A percentile compares a stretch with the other conserved stretches of the same genome.
Evolutionary conservation across 2,113 vertebrate species (phyloP).

Genomic region (Cathartes aura): DNA sequence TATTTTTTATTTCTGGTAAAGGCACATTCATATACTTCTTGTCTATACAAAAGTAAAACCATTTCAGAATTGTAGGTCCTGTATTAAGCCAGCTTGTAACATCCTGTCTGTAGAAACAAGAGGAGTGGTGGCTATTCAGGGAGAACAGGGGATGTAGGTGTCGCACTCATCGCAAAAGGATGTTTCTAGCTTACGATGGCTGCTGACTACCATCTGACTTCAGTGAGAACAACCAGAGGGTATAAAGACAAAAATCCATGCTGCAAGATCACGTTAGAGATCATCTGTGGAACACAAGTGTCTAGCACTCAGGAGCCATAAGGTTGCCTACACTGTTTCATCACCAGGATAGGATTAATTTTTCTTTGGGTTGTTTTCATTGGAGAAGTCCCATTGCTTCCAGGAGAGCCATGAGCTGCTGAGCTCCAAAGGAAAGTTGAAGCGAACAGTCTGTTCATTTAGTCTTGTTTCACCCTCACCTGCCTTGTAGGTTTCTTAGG

Average conservation of each 20-base stretch:
- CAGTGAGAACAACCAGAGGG: background rate
- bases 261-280: background rate
- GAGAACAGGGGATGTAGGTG: background rate
- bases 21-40: background rate
- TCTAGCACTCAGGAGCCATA: background rate
- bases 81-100: background rate
- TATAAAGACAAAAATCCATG: background rate
- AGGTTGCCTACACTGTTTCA: background rate
- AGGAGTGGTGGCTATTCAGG: background rate
- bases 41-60: background rate
- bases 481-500: background rate
- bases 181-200: accelerated
- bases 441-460: background rate
- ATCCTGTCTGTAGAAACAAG: background rate
- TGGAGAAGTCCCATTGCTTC: background rate
- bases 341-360: background rate
- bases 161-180: background rate
- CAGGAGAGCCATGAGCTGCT: background rate
- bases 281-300: background rate
- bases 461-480: background rate
- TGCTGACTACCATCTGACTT: background rate
- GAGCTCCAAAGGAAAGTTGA: background rate
- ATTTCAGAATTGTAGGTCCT: background rate
- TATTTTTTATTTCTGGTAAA: background rate
- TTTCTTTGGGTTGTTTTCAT: background rate